phyloP scores from a whole-genome alignment of 2,888 invertebrate genomes.

The Antheraea assamensis region DNA sequence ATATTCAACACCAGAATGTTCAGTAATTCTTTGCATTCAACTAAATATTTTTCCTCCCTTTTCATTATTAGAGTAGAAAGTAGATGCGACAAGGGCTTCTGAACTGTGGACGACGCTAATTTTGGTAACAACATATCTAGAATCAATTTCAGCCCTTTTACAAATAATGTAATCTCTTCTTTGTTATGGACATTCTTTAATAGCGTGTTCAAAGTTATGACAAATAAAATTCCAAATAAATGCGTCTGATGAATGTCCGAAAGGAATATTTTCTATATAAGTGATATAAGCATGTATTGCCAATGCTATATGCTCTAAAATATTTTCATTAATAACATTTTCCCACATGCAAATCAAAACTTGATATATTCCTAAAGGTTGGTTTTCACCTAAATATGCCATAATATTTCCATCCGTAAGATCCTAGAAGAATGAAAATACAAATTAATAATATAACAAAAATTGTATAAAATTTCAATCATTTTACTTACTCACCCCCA shows the following conservation, averaged over 20 bases:
- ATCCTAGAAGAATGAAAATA: conserved; percentile 42
- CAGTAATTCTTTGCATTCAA: conserved; percentile 66
- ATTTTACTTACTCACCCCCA: conserved; percentile 61
- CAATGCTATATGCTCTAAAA: conserved; percentile 77
- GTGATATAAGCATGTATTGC: conserved; percentile 81
- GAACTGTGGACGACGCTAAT: conserved; percentile 60
- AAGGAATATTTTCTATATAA: conserved; percentile 71
- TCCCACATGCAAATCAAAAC: conserved; percentile 76
- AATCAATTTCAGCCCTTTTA: conserved; percentile 69
- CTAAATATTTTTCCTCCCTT: conserved; percentile 51
- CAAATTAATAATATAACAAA: neutral
- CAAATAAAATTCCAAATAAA: conserved; percentile 82
- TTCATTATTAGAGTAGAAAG: conserved; percentile 78
- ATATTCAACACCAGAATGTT: conserved; percentile 80
- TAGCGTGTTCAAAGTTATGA: conserved; percentile 77
- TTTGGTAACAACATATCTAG: conserved; percentile 66
- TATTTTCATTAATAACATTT: conserved; percentile 67
- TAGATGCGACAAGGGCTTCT: conserved; percentile 75
- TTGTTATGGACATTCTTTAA: conserved; percentile 61
- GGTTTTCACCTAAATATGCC: conserved; percentile 67
- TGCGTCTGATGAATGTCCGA: conserved; percentile 68
- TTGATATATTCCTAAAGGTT: conserved; percentile 77
- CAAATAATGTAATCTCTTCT: conserved; percentile 51
- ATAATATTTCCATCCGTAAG: conserved; percentile 58
- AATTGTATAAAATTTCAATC: neutral